These are phyloP conservation scores for Drosophila mauritiana DNA, from an alignment of 1,140 invertebrate species.

Conservation along the genomic window DNA sequence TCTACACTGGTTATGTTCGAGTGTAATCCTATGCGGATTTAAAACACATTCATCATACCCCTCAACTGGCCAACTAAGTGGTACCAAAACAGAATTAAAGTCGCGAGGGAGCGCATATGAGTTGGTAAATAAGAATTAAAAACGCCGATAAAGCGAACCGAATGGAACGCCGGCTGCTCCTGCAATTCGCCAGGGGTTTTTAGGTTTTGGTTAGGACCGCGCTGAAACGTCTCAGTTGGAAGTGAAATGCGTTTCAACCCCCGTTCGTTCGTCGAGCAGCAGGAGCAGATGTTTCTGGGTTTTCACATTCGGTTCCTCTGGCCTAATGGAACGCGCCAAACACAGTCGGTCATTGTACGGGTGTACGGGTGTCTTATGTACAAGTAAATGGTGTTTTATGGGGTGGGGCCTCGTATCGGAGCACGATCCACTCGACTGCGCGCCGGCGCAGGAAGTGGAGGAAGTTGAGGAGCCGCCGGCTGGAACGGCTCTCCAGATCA, in stretches of 20 bases:
- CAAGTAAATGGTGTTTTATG: slow-evolving; percentile 43
- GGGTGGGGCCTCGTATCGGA: slow-evolving; percentile 19
- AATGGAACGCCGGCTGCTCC: slow-evolving; percentile 66
- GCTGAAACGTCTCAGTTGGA: slow-evolving; percentile 22
- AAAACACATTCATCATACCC: slow-evolving; percentile 19
- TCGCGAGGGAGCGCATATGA: slow-evolving; percentile 51
- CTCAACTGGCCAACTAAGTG: slow-evolving; percentile 6
- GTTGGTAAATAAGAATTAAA: slow-evolving; percentile 76
- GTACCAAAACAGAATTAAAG: slow-evolving; percentile 30
- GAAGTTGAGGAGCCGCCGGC: slow-evolving; percentile 60
- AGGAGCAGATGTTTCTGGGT: slow-evolving; percentile 78
- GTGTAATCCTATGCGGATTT: neutral
- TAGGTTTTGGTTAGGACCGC: neutral
- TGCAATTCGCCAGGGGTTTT: slow-evolving; percentile 23
- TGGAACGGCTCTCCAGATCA: slow-evolving; percentile 45
- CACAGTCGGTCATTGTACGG: slow-evolving; percentile 53
- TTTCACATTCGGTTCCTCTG: slow-evolving; percentile 11
- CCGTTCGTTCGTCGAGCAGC: slow-evolving; percentile 19
- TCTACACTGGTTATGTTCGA: neutral
- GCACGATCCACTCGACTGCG: slow-evolving; percentile 76
- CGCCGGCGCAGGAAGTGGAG: slow-evolving; percentile 73
- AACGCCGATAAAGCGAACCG: slow-evolving; percentile 69
- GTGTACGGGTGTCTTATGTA: slow-evolving; percentile 68
- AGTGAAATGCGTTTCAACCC: slow-evolving; percentile 69
- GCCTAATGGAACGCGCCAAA: slow-evolving; percentile 80